Evolutionary conservation across 2,888 invertebrate genomes (phyloP).

Genomic region (Scaptomyza flava): DNA sequence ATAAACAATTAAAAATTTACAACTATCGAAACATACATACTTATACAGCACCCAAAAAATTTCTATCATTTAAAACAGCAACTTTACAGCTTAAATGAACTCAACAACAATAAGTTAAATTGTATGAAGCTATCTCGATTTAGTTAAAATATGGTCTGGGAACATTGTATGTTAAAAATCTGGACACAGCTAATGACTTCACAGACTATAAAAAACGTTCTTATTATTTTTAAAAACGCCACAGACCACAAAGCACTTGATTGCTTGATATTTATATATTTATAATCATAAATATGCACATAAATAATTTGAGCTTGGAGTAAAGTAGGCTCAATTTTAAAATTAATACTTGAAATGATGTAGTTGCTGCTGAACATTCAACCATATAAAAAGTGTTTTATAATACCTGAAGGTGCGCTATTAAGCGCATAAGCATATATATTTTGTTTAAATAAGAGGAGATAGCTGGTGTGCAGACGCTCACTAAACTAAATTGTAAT

Average conservation of each 20-base stretch:
- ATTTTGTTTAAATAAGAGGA: neutral
- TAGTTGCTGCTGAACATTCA: neutral
- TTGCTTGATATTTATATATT: neutral
- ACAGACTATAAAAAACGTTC: neutral
- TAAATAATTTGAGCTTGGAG: neutral
- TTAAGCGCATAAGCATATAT: neutral
- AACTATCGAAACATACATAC: conserved; percentile 25
- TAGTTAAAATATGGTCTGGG: neutral
- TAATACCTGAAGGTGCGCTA: no score
- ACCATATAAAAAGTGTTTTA: neutral
- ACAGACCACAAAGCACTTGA: conserved; percentile 8
- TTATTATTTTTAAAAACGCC: neutral
- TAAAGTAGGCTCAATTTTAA: neutral
- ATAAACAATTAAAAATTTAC: conserved; percentile 56
- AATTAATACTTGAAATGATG: neutral
- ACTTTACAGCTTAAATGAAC: neutral
- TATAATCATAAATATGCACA: neutral
- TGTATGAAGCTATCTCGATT: no score
- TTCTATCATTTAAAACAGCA: neutral
- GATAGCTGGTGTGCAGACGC: neutral
- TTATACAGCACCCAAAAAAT: neutral
- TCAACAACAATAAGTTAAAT: no score
- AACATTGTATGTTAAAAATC: neutral
- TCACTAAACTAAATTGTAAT: neutral
- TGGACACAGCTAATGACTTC: neutral